These are phyloP conservation scores for Mycalesis mineus DNA, from an alignment of 2,888 invertebrate genomes.

Conservation along the genomic window DNA sequence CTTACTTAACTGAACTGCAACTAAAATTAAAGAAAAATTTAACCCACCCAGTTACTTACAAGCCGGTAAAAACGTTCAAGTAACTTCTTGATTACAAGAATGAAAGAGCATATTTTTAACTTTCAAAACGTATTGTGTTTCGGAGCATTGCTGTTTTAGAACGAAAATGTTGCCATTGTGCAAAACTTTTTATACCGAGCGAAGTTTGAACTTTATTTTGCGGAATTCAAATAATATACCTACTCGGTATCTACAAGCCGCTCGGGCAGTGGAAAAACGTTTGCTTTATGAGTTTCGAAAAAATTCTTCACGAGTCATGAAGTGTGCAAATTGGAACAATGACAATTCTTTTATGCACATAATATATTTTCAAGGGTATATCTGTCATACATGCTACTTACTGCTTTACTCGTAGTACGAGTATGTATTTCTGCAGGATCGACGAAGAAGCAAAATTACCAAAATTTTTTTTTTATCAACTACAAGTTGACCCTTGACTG, in stretches of 20 bases:
- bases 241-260: not conserved
- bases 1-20: not conserved
- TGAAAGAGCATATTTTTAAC: constrained; percentile 23
- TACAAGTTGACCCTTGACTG: too few species aligned
- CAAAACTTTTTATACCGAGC: constrained; percentile 16
- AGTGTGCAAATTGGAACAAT: not conserved
- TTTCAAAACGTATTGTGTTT: constrained; percentile 20
- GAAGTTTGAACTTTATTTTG: constrained; percentile 12
- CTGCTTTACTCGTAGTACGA: too few species aligned
- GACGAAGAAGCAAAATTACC: too few species aligned
- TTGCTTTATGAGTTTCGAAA: not conserved
- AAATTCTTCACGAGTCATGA: not conserved
- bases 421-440: too few species aligned
- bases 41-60: not conserved
- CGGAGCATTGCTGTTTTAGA: constrained; percentile 15
- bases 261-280: not conserved
- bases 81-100: constrained; percentile 26
- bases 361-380: too few species aligned
- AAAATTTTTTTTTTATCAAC: too few species aligned
- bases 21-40: not conserved
- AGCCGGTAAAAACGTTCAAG: not conserved
- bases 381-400: too few species aligned
- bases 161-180: constrained; percentile 16
- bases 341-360: too few species aligned
- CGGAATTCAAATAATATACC: not conserved